phyloP scores from a whole-genome alignment of 1,140 invertebrate genomes.

The Drosophila novamexicana region DNA sequence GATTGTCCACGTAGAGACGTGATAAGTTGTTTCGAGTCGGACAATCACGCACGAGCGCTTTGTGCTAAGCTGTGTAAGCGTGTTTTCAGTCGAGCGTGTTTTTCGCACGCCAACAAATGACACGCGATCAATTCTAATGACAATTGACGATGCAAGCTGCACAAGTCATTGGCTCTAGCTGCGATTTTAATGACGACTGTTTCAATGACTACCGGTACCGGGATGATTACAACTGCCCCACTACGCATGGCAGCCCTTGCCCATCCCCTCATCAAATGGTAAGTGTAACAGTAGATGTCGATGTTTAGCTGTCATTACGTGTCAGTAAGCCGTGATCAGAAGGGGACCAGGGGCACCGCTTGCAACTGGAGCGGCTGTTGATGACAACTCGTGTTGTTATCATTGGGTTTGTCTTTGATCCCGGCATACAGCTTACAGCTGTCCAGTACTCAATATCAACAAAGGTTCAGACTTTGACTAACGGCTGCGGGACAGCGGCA shows the following conservation, averaged over 20 bases:
- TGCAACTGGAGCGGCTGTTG: conserved; percentile 36
- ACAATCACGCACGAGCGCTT: too few relatives aligned
- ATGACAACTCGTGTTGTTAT: conserved; percentile 60
- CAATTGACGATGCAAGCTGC: conserved; percentile 57
- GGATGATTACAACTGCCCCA: conserved; percentile 40
- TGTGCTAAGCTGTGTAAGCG: not conserved
- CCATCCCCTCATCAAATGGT: not conserved
- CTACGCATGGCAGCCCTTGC: not conserved
- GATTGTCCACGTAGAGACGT: too few relatives aligned
- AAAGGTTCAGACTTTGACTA: conserved; percentile 34
- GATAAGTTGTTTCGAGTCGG: too few relatives aligned
- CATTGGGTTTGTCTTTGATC: conserved; percentile 24
- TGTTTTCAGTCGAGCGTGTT: not conserved
- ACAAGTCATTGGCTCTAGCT: conserved; percentile 60
- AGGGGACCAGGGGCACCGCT: conserved; percentile 36
- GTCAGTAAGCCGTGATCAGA: conserved; percentile 76
- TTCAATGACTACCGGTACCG: conserved; percentile 32
- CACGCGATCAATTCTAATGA: not conserved
- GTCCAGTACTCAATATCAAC: conserved; percentile 44
- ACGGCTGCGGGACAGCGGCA: conserved; percentile 32
- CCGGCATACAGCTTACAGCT: conserved; percentile 30
- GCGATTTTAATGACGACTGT: conserved; percentile 45
- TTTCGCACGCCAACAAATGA: not conserved
- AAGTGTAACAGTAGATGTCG: conserved; percentile 55
- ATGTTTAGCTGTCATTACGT: conserved; percentile 80